Evolutionary conservation across 2,113 vertebrate species (phyloP).

Genomic region (Cyrtonyx montezumae): DNA sequence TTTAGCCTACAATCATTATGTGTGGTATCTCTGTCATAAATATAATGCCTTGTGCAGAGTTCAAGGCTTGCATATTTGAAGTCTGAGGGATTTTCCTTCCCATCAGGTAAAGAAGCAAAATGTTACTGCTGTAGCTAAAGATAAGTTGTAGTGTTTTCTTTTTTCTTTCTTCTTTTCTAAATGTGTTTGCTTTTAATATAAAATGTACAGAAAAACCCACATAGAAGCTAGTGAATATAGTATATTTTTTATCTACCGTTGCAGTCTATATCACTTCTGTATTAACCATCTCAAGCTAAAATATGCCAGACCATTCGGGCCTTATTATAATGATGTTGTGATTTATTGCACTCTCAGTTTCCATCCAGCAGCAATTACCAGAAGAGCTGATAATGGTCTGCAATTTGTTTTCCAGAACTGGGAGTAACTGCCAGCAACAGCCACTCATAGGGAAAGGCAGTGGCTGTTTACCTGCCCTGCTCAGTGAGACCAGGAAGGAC

Average conservation of each 20-base stretch:
- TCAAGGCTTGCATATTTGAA: neutral
- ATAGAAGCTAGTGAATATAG: neutral
- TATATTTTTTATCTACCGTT: neutral
- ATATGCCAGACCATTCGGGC: conserved; percentile 28
- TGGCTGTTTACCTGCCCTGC: neutral
- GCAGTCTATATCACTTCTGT: neutral
- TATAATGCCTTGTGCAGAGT: neutral
- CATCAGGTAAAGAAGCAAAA: neutral
- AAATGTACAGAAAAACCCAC: neutral
- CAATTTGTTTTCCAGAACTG: conserved; percentile 56
- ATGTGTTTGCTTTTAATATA: neutral
- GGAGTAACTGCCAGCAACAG: conserved; percentile 29
- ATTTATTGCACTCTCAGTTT: conserved; percentile 39
- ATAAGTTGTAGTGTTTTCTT: neutral
- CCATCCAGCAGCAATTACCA: conserved; percentile 63
- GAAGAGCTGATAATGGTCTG: conserved; percentile 65
- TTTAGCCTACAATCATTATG: neutral
- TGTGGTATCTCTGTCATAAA: neutral
- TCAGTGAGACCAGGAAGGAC: neutral
- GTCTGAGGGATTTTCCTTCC: neutral
- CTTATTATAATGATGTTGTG: conserved; percentile 53
- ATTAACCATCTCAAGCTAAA: conserved; percentile 40
- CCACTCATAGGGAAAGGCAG: neutral
- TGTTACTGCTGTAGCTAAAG: neutral
- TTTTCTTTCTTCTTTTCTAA: neutral